Evolutionary conservation across 2,797 vertebrate species (phyloP).

Genomic region (Dendrocincla tyrannina): DNA sequence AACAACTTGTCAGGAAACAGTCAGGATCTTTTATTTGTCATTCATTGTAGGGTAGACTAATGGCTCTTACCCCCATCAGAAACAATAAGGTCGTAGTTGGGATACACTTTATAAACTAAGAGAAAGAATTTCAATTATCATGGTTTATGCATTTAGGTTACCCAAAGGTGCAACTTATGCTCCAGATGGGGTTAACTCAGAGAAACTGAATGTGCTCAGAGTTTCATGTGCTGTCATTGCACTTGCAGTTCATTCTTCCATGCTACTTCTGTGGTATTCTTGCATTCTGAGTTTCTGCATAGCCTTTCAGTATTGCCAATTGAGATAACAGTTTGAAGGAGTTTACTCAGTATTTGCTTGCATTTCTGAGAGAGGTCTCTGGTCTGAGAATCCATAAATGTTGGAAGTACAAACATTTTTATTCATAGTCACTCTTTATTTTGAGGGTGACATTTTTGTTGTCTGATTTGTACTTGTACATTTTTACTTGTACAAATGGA

Average conservation of each 20-base stretch:
- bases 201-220: background rate
- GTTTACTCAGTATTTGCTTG: background rate
- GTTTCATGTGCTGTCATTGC: background rate
- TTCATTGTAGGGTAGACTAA: background rate
- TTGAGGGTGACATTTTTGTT: background rate
- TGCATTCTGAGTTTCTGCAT: background rate
- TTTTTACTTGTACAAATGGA: background rate
- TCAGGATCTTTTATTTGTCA: background rate
- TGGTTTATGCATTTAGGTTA: background rate
- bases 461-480: no score
- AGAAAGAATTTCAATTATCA: background rate
- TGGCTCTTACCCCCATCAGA: background rate
- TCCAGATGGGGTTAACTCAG: background rate
- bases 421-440: background rate
- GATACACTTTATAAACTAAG: background rate
- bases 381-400: background rate
- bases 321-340: background rate
- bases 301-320: background rate
- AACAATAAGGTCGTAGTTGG: background rate
- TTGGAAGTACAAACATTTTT: background rate
- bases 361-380: background rate
- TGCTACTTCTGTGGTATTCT: background rate
- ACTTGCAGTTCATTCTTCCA: background rate
- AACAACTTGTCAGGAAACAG: background rate
- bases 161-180: background rate